A percentile compares a stretch with the other conserved stretches of the same genome.
Conservation (phyloP, 2,113 vertebrate species). For the Picathartes gymnocephalus region DNA sequence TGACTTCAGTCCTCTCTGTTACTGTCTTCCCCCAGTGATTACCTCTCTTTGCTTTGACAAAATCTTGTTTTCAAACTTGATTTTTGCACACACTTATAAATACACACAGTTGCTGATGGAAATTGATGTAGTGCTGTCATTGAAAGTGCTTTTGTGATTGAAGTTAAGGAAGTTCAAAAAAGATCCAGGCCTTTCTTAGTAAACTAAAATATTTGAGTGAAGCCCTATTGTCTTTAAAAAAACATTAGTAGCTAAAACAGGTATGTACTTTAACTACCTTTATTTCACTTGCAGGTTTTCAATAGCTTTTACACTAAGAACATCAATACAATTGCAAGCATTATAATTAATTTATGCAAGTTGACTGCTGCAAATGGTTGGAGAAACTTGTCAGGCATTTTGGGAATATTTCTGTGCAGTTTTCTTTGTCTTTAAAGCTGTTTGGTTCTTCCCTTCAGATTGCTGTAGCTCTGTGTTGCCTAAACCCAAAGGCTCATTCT, state of each 20-base stretch:
- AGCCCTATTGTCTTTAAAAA: background rate
- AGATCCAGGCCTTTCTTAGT: background rate
- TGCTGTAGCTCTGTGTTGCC: constrained; percentile 55
- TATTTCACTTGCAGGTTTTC: background rate
- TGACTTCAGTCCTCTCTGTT: background rate
- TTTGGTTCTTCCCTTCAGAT: constrained; percentile 44
- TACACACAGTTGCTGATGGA: background rate
- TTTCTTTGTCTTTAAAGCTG: background rate
- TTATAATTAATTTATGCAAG: background rate
- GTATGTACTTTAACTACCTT: background rate
- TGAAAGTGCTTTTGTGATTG: background rate
- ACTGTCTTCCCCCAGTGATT: background rate
- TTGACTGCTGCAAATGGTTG: background rate
- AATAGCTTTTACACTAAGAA: background rate
- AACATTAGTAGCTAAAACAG: background rate
- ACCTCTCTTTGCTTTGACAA: background rate
- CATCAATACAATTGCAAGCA: background rate
- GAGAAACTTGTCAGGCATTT: background rate
- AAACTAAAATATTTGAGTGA: background rate
- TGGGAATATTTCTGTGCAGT: background rate
- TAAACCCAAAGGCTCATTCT: constrained; percentile 34
- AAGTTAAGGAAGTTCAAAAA: background rate
- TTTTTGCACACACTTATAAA: background rate
- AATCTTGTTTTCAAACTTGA: background rate
- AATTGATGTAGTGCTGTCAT: background rate